phyloP scores from a whole-genome alignment of 2,888 invertebrate genomes.

The Ennomos erosarius region DNA sequence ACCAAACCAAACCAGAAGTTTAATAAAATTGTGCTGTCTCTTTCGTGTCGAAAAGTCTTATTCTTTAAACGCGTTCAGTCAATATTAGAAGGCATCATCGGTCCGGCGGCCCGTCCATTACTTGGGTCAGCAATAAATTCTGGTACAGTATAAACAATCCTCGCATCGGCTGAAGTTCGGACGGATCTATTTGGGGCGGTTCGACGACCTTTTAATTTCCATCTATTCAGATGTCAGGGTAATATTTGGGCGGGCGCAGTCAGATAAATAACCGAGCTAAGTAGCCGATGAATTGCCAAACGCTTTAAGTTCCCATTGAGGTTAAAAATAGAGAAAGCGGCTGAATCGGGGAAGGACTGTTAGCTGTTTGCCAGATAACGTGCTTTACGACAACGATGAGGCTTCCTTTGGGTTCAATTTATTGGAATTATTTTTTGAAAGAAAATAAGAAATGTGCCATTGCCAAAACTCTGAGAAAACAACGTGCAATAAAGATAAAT shows the following conservation, averaged over 20 bases:
- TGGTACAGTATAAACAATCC: conserved; percentile 39
- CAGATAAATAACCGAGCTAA: conserved; percentile 27
- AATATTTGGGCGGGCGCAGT: conserved; percentile 30
- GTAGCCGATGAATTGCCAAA: conserved; percentile 26
- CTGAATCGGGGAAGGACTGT: conserved; percentile 16
- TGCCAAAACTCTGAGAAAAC: neutral
- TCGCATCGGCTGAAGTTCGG: conserved; percentile 30
- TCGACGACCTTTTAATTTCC: conserved; percentile 43
- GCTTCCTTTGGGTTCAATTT: neutral
- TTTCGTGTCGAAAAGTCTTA: too few species aligned
- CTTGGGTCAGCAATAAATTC: conserved; percentile 37
- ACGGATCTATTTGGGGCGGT: conserved; percentile 42
- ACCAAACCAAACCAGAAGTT: too few species aligned
- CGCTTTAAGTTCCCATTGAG: conserved; percentile 16
- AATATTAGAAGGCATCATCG: neutral
- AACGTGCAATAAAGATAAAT: too few species aligned
- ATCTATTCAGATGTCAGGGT: conserved; percentile 30
- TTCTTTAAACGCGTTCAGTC: too few species aligned
- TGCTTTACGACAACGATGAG: conserved; percentile 2
- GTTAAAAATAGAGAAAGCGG: conserved; percentile 31
- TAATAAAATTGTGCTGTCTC: too few species aligned
- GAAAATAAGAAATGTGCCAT: too few species aligned
- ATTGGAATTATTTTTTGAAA: neutral
- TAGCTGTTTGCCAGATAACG: conserved; percentile 11
- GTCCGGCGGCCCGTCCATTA: conserved; percentile 1